Conservation (phyloP, 1,140 invertebrate genomes). For the Drosophila mayri region DNA sequence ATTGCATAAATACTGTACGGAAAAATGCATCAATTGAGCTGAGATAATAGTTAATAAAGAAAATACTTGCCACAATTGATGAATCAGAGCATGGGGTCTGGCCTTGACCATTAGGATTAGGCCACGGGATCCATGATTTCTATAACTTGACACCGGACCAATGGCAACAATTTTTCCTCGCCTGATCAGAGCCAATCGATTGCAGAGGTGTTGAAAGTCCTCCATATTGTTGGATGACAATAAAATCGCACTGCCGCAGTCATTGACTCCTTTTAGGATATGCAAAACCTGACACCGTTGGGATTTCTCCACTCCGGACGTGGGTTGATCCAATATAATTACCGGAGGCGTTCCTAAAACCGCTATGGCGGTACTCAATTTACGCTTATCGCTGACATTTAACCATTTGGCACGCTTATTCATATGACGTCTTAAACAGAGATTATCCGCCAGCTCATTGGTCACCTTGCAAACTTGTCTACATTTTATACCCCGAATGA, state of each 20-base stretch:
- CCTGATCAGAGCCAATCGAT: conserved; percentile 15
- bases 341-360: conserved; percentile 25
- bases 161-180: conserved; percentile 14
- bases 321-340: conserved; percentile 31
- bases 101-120: conserved; percentile 22
- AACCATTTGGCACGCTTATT: conserved; percentile 1
- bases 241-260: conserved; percentile 28
- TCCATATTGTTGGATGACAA: conserved; percentile 29
- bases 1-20: background rate
- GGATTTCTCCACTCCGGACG: conserved; percentile 15
- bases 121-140: conserved; percentile 2
- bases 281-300: conserved; percentile 23
- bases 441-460: conserved; percentile 16
- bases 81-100: conserved; percentile 1
- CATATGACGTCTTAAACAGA: conserved; percentile 11
- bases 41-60: background rate
- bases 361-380: conserved; percentile 22
- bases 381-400: conserved; percentile 17
- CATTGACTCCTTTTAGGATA: conserved; percentile 21
- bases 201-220: conserved; percentile 29
- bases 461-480: background rate
- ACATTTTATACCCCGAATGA: conserved; percentile 16
- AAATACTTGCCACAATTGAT: conserved; percentile 1
- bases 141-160: conserved; percentile 19
- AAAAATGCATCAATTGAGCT: background rate